Evolutionary conservation across 1,140 invertebrate species (phyloP).

Genomic region (Oscheius sp.): DNA sequence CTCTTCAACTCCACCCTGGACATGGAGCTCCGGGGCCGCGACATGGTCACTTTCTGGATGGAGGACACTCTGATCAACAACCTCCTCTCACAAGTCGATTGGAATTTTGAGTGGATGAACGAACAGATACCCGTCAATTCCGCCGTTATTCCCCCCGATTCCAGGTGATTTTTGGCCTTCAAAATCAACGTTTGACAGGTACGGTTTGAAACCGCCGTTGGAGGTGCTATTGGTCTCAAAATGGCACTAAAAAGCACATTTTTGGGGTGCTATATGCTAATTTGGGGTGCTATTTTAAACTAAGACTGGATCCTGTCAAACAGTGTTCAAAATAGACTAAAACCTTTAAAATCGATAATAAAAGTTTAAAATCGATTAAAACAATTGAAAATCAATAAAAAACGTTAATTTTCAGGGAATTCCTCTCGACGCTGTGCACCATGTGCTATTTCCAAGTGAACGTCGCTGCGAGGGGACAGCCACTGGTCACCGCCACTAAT

Average conservation of each 20-base stretch:
- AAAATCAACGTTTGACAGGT: too few species aligned
- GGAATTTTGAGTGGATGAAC: constrained; percentile 41
- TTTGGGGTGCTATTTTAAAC: too few species aligned
- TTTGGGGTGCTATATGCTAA: too few species aligned
- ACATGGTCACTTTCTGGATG: constrained; percentile 52
- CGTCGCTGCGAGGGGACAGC: constrained; percentile 53
- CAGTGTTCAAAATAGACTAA: too few species aligned
- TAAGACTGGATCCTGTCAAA: too few species aligned
- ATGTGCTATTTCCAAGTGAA: constrained; percentile 57
- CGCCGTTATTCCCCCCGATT: constrained; percentile 48
- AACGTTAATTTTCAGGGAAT: constrained; percentile 48
- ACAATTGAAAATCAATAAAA: too few species aligned
- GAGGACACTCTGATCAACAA: constrained; percentile 49
- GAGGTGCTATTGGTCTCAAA: too few species aligned
- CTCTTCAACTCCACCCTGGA: constrained; percentile 24
- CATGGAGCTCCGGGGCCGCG: constrained; percentile 38
- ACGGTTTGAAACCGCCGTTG: too few species aligned
- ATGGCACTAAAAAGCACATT: too few species aligned
- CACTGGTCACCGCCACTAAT: constrained; percentile 47
- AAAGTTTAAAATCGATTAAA: too few species aligned
- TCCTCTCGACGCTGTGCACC: constrained; percentile 53
- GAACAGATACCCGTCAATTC: constrained; percentile 55
- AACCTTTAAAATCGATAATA: too few species aligned
- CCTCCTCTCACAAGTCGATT: constrained; percentile 36
- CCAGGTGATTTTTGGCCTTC: constrained; percentile 21